Conservation (phyloP, 2,888 invertebrate genomes). For the Cephus pulcher region DNA sequence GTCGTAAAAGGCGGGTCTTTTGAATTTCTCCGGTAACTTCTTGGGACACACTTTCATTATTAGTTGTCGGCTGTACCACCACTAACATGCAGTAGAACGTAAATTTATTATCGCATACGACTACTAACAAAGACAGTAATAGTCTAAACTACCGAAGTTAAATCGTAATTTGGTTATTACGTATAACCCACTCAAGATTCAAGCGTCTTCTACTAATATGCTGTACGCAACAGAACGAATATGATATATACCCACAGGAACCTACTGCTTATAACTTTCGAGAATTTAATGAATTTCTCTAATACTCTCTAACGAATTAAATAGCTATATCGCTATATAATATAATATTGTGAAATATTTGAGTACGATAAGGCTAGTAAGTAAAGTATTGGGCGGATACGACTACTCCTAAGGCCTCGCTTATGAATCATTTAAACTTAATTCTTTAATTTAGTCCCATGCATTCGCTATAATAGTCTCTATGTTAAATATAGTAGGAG, state of each 20-base stretch:
- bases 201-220: constrained; percentile 6
- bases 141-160: constrained; percentile 13
- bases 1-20: background rate
- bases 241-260: constrained; percentile 26
- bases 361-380: constrained; percentile 40
- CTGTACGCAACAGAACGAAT: constrained; percentile 6
- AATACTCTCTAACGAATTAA: constrained; percentile 51
- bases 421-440: constrained; percentile 55
- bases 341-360: constrained; percentile 46
- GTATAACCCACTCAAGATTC: constrained; percentile 5
- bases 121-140: constrained; percentile 22
- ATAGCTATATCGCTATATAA: constrained; percentile 46
- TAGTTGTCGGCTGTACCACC: constrained; percentile 21
- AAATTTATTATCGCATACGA: constrained; percentile 14
- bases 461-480: constrained; percentile 55
- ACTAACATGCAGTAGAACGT: constrained; percentile 17
- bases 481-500: constrained; percentile 40
- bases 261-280: constrained; percentile 37
- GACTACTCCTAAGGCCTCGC: constrained; percentile 67
- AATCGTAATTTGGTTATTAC: background rate
- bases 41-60: constrained; percentile 30
- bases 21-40: background rate
- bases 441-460: constrained; percentile 56
- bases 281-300: constrained; percentile 39
- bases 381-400: constrained; percentile 64